phyloP scores from a whole-genome alignment of 2,888 invertebrate genomes.

The Nycteola revayana region DNA sequence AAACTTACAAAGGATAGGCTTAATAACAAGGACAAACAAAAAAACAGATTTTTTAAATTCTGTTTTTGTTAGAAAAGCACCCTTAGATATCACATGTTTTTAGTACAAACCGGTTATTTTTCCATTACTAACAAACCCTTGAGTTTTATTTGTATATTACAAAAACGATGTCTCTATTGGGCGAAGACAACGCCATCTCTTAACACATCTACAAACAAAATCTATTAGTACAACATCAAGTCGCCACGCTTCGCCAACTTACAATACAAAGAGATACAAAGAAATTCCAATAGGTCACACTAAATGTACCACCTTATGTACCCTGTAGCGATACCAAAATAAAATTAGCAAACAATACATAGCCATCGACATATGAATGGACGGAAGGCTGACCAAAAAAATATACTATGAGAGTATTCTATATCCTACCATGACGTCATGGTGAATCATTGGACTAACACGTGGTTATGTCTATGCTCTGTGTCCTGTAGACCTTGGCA shows the following conservation, averaged over 20 bases:
- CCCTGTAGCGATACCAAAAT: constrained; percentile 6
- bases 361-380: constrained; percentile 54
- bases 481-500: constrained; percentile 47
- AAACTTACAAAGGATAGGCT: too few relatives aligned
- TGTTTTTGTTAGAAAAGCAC: too few relatives aligned
- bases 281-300: not conserved
- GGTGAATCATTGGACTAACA: constrained; percentile 38
- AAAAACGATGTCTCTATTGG: constrained; percentile 5
- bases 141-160: too few relatives aligned
- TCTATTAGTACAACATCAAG: too few relatives aligned
- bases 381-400: constrained; percentile 63
- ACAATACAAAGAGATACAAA: too few relatives aligned
- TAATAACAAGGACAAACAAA: too few relatives aligned
- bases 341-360: constrained; percentile 61
- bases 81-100: too few relatives aligned
- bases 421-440: constrained; percentile 41
- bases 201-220: constrained; percentile 6
- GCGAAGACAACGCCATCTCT: constrained; percentile 24
- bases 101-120: too few relatives aligned
- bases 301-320: not conserved
- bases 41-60: too few relatives aligned
- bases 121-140: too few relatives aligned
- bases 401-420: constrained; percentile 43
- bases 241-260: too few relatives aligned
- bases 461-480: constrained; percentile 23